Base-by-base conservation (phyloP, 2,797 vertebrate genomes). In the Artibeus jamaicensis region DNA sequence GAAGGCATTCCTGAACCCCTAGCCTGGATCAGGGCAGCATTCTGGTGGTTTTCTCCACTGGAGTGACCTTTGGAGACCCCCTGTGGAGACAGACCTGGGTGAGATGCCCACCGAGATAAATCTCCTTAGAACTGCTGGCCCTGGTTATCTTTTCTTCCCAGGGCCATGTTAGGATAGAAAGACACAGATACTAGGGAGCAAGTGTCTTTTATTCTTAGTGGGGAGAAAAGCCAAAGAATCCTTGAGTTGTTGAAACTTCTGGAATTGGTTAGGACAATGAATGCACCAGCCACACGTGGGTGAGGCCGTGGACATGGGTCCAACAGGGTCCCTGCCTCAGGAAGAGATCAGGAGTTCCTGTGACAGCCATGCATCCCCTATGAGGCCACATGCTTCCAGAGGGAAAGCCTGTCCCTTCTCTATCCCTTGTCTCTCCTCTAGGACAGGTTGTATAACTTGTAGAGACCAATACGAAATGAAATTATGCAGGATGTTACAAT, bases 401-500 rank as follows among this genome's bases (percentile, higher is more conserved):
- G 39, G 34, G 19, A 46, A 59, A 14, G 42, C 4, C n/a, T 29
- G 14, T 3, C 1, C 19, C n/a, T 32, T 46, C 12, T 78, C 62
- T 26, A 3, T 18, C 32, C 42, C 55, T 57, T 19, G 44, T 87
- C 53, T 77, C 10, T 86, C 65, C 16, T 53, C n/a, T 32, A n/a
- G 42, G 46, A 78, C 9, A 2, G 2, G 15, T 44, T 74, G 50
- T 15, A 53, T 14, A 42, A 53, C 71, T 68, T 29, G 6, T 46
- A 62, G 57, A n/a, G 22, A 34, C 59, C 57, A 9, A 24, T 9
- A 12, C 32, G 57, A 59, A 93, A 84, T 16, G 37, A 53, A 4
- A 95, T 85, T 39, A 93, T 48, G 79, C 42, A 55, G 62, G 92
- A 89, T 78, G 71, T 89, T 44, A 79, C 65, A 78, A 32, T 8